phyloP scores from a whole-genome alignment of 2,888 invertebrate species.

The Portevinia maculata region DNA sequence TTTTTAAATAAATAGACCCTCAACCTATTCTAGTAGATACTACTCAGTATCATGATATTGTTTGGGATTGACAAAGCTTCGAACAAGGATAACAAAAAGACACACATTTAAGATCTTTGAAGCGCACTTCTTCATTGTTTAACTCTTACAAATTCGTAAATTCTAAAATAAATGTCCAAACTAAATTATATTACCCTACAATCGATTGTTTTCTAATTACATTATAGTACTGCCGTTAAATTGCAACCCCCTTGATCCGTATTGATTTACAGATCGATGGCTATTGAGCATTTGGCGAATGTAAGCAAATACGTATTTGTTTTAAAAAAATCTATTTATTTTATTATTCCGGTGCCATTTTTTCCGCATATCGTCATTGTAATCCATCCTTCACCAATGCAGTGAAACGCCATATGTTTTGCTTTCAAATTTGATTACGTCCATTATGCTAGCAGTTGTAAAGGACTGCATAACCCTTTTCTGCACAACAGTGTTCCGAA shows the following conservation, averaged over 20 bases:
- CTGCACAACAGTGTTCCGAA: constrained; percentile 6
- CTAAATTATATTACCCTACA: constrained; percentile 30
- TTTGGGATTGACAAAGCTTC: too few relatives aligned
- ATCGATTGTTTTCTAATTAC: constrained; percentile 41
- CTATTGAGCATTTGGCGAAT: constrained; percentile 19
- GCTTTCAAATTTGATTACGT: constrained; percentile 44
- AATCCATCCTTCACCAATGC: neutral
- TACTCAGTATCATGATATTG: too few relatives aligned
- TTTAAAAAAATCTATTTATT: neutral
- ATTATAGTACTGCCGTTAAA: constrained; percentile 42
- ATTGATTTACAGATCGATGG: constrained; percentile 62
- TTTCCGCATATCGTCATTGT: constrained; percentile 1
- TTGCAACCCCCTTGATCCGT: constrained; percentile 53
- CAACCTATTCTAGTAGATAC: too few relatives aligned
- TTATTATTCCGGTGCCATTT: neutral
- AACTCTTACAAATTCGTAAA: neutral
- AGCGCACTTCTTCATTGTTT: neutral
- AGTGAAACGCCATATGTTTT: constrained; percentile 7
- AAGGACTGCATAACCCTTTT: constrained; percentile 10
- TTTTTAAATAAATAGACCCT: too few relatives aligned
- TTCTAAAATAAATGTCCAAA: neutral
- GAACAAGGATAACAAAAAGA: too few relatives aligned
- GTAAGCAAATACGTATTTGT: neutral
- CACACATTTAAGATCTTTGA: too few relatives aligned
- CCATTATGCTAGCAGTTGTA: constrained; percentile 49